phyloP scores from a whole-genome alignment of 2,797 vertebrate genomes.

The Fistularia commersonii region DNA sequence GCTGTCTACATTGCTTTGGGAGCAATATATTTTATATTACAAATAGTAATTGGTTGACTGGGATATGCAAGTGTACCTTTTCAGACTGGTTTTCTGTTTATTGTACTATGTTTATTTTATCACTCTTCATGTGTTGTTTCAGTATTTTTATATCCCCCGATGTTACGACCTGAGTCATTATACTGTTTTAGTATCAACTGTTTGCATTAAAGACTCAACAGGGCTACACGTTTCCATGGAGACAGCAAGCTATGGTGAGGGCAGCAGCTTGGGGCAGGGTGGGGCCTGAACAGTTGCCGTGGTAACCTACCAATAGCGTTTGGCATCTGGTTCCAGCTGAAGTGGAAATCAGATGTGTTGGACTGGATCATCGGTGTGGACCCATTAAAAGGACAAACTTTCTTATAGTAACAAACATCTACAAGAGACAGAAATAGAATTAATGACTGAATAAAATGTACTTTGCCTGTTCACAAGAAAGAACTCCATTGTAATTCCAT shows the following conservation, averaged over 20 bases:
- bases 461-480: background rate
- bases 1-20: too few relatives aligned
- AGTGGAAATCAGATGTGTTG: constrained; percentile 92
- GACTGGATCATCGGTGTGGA: constrained; percentile 91
- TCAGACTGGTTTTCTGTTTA: too few relatives aligned
- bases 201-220: too few relatives aligned
- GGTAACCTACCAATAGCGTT: constrained; percentile 86
- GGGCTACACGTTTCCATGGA: constrained; percentile 56
- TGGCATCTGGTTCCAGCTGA: constrained; percentile 99
- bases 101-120: background rate
- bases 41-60: too few relatives aligned
- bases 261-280: constrained; percentile 29
- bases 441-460: background rate
- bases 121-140: background rate
- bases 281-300: constrained; percentile 40
- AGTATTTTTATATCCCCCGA: too few relatives aligned
- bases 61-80: too few relatives aligned
- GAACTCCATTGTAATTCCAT: background rate
- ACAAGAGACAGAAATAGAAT: constrained; percentile 16
- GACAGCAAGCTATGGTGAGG: constrained; percentile 45
- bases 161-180: too few relatives aligned
- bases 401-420: constrained; percentile 96
- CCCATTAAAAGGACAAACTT: constrained; percentile 92
- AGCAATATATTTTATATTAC: too few relatives aligned
- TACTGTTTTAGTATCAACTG: too few relatives aligned